phyloP scores from a whole-genome alignment of 2,113 vertebrate species.

The Ceuthmochares aereus region DNA sequence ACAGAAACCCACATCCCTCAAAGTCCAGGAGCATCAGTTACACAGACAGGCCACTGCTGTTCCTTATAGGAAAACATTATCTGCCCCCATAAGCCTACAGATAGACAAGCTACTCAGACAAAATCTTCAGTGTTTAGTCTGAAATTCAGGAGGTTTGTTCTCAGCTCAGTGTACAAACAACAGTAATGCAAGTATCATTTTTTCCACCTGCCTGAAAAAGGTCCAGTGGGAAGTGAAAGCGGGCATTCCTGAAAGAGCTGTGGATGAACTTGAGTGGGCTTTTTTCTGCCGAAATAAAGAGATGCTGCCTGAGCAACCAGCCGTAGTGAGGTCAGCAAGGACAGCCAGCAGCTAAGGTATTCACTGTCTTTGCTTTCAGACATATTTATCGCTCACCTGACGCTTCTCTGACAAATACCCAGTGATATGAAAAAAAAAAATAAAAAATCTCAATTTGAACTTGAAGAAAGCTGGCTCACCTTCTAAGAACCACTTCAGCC shows the following conservation, averaged over 20 bases:
- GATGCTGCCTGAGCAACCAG: not conserved
- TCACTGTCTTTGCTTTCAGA: not conserved
- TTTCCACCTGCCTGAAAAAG: not conserved
- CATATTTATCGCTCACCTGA: not conserved
- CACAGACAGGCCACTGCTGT: not conserved
- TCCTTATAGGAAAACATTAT: not conserved
- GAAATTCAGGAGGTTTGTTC: not conserved
- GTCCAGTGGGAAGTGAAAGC: not conserved
- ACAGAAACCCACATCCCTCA: not conserved
- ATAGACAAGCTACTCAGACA: not conserved
- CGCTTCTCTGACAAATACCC: not conserved
- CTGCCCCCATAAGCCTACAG: not conserved
- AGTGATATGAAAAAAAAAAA: not conserved
- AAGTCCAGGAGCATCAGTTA: not conserved
- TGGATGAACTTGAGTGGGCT: fast-evolving
- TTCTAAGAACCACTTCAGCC: not conserved
- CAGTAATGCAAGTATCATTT: fast-evolving
- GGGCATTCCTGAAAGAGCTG: not conserved
- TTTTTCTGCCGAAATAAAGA: not conserved
- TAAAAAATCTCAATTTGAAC: not conserved
- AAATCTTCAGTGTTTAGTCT: not conserved
- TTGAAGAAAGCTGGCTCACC: not conserved
- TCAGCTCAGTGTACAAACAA: not conserved
- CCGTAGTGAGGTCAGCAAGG: not conserved
- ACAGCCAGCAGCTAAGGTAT: not conserved